These are phyloP conservation scores for Hetaerina americana DNA, from an alignment of 1,140 invertebrate genomes.

Conservation along the genomic window DNA sequence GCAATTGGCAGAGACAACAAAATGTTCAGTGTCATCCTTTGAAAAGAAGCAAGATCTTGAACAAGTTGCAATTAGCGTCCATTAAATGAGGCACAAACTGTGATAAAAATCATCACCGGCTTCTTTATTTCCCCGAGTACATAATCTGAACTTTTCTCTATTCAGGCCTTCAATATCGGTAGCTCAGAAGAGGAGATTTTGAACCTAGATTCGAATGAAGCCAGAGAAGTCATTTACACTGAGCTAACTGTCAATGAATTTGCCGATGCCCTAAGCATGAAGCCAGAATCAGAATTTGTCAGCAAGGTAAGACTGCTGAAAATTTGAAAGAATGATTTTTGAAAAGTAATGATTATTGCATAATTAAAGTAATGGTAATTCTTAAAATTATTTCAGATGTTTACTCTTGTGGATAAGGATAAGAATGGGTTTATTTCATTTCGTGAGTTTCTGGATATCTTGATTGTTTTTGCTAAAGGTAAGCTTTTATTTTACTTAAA, in stretches of 20 bases:
- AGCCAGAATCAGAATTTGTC: constrained; percentile 40
- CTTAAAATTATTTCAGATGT: constrained; percentile 33
- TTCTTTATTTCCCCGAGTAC: too few relatives aligned
- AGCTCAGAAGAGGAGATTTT: constrained; percentile 29
- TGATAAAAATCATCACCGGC: too few relatives aligned
- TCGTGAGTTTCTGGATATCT: constrained; percentile 46
- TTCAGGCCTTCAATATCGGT: constrained; percentile 31
- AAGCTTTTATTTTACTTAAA: constrained; percentile 1
- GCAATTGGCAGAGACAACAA: too few relatives aligned
- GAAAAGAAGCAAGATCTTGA: too few relatives aligned
- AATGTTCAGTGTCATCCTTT: too few relatives aligned
- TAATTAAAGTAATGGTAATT: neutral
- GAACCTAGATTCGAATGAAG: constrained; percentile 26
- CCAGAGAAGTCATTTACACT: constrained; percentile 34
- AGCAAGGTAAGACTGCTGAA: constrained; percentile 25
- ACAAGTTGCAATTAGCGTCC: too few relatives aligned
- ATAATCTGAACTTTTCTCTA: too few relatives aligned
- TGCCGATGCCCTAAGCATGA: constrained; percentile 43
- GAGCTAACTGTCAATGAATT: constrained; percentile 42
- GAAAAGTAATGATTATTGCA: too few relatives aligned
- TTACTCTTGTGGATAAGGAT: constrained; percentile 46
- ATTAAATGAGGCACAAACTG: too few relatives aligned
- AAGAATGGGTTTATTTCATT: constrained; percentile 51
- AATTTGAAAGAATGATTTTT: neutral
- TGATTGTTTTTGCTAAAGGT: constrained; percentile 48